phyloP scores from a whole-genome alignment of 2,888 invertebrate species.

The Apeira syringaria region DNA sequence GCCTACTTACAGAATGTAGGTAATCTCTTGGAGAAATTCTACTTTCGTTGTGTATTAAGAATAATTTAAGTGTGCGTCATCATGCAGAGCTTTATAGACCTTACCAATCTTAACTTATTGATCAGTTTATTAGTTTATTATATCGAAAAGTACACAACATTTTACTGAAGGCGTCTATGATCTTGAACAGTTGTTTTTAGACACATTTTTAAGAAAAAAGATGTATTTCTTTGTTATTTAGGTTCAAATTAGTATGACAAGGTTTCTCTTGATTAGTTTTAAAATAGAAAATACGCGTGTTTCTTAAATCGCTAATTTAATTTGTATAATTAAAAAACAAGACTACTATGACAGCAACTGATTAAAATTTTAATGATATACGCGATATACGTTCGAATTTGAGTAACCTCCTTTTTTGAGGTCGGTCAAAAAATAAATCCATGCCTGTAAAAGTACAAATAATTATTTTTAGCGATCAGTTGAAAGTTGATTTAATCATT shows the following conservation, averaged over 20 bases:
- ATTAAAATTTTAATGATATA: constrained; percentile 16
- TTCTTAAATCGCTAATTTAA: constrained; percentile 7
- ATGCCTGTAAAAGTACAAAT: too few species aligned
- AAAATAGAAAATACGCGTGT: too few species aligned
- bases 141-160: not conserved
- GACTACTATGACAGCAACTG: constrained; percentile 7
- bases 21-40: constrained; percentile 43
- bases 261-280: too few species aligned
- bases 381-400: too few species aligned
- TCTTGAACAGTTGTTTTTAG: too few species aligned
- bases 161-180: not conserved
- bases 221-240: too few species aligned
- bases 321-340: constrained; percentile 4
- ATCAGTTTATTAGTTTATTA: constrained; percentile 1
- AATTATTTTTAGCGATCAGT: too few species aligned
- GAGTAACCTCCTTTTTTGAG: too few species aligned
- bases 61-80: constrained; percentile 8
- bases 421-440: too few species aligned
- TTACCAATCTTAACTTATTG: not conserved
- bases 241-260: too few species aligned
- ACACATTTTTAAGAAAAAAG: too few species aligned
- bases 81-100: not conserved
- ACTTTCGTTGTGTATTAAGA: constrained; percentile 16
- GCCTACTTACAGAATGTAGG: constrained; percentile 54
- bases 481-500: too few species aligned